These are phyloP conservation scores for Diarsia dahlii DNA, from an alignment of 2,888 invertebrate species.

Conservation along the genomic window DNA sequence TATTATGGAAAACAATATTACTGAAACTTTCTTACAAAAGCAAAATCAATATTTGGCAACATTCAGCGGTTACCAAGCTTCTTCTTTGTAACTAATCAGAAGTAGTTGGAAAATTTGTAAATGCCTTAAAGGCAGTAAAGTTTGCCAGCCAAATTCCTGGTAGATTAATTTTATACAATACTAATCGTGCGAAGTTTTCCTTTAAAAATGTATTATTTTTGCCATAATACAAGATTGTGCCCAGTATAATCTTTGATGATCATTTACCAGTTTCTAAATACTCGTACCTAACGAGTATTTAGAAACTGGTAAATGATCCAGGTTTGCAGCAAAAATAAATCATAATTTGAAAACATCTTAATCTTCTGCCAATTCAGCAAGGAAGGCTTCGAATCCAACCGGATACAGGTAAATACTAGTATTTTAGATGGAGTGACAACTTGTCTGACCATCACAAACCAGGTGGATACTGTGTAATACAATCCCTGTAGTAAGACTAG, in stretches of 20 bases:
- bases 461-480: neutral
- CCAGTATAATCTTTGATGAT: too few species aligned
- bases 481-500: neutral
- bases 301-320: neutral
- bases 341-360: too few species aligned
- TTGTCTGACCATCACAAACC: neutral
- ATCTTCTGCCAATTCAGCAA: neutral
- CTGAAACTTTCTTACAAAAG: conserved; percentile 20
- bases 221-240: neutral
- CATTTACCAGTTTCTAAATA: too few species aligned
- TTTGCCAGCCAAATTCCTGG: conserved; percentile 32
- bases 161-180: conserved; percentile 30
- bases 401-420: neutral
- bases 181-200: conserved; percentile 12
- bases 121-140: conserved; percentile 17
- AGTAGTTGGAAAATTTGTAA: conserved; percentile 41
- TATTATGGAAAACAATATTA: neutral
- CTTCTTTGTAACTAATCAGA: conserved; percentile 49
- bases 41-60: conserved; percentile 34
- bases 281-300: too few species aligned
- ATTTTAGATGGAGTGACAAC: neutral
- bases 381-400: neutral
- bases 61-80: conserved; percentile 25
- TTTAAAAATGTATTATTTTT: conserved; percentile 12
- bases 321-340: neutral